These are phyloP conservation scores for Nesoenas mayeri DNA, from an alignment of 2,113 vertebrate species.

Conservation along the genomic window DNA sequence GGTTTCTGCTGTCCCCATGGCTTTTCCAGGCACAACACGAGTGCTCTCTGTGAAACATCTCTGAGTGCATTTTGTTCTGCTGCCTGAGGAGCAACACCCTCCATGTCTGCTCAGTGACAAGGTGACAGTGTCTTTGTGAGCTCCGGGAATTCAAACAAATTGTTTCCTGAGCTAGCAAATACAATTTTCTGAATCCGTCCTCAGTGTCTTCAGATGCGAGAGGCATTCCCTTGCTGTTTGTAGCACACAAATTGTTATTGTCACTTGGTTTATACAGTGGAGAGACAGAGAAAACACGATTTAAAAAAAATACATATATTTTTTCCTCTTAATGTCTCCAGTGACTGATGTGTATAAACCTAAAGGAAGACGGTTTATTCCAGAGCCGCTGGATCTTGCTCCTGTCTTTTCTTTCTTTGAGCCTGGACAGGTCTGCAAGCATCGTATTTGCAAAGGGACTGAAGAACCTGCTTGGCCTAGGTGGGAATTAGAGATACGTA, in stretches of 20 bases:
- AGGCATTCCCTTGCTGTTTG: background rate
- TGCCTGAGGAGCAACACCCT: background rate
- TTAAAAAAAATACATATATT: no score
- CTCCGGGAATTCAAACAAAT: background rate
- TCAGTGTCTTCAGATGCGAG: background rate
- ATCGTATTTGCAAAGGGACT: fast-evolving
- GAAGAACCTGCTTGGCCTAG: background rate
- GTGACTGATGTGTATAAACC: background rate
- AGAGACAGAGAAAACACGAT: background rate
- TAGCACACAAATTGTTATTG: background rate
- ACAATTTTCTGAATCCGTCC: background rate
- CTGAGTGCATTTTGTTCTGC: background rate
- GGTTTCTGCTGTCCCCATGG: fast-evolving
- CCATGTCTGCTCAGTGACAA: background rate
- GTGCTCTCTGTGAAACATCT: background rate
- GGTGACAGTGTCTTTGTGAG: background rate
- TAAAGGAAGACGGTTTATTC: background rate
- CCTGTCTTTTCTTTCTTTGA: background rate
- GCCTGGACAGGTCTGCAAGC: background rate
- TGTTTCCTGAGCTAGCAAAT: background rate
- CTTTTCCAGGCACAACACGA: background rate
- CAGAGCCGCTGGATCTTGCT: background rate
- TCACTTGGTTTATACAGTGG: background rate
- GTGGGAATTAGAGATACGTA: background rate
- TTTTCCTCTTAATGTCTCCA: background rate